Evolutionary conservation across 2,888 invertebrate species (phyloP).

Genomic region (Melanchra persicariae): DNA sequence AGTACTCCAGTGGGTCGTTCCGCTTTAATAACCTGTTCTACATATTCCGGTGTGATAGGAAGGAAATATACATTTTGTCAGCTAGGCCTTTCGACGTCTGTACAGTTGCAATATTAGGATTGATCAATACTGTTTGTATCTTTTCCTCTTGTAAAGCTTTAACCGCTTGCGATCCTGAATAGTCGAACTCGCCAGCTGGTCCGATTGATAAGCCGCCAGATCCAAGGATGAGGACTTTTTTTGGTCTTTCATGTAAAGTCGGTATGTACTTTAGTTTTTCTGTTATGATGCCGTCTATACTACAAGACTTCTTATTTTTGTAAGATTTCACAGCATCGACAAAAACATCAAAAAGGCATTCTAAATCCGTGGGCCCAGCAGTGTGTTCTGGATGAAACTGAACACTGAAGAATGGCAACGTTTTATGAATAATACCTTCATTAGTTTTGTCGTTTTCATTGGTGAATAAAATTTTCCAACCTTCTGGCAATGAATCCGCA

Average conservation of each 20-base stretch:
- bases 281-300: constrained; percentile 89
- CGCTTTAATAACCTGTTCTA: constrained; percentile 98
- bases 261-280: constrained; percentile 87
- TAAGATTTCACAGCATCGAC: constrained; percentile 92
- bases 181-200: constrained; percentile 99
- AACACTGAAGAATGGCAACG: constrained; percentile 97
- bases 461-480: constrained; percentile 97
- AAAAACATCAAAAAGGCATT: constrained; percentile 98
- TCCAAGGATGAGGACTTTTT: constrained; percentile 96
- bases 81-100: constrained; percentile 99
- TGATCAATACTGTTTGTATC: constrained; percentile 98
- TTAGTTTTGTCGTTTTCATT: constrained; percentile 99
- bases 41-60: constrained; percentile 98
- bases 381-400: constrained; percentile 99
- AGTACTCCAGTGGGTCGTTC: constrained; percentile 99
- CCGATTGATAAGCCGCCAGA: constrained; percentile 99
- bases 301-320: constrained; percentile 80
- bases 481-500: constrained; percentile 92
- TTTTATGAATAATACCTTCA: constrained; percentile 97
- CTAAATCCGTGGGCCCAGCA: constrained; percentile 98
- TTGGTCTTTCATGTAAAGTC: constrained; percentile 86
- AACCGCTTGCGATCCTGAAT: constrained; percentile 99
- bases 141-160: constrained; percentile 99
- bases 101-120: constrained; percentile 99
- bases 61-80: constrained; percentile 99